phyloP scores from a whole-genome alignment of 2,113 vertebrate genomes.

The Megalops atlanticus region DNA sequence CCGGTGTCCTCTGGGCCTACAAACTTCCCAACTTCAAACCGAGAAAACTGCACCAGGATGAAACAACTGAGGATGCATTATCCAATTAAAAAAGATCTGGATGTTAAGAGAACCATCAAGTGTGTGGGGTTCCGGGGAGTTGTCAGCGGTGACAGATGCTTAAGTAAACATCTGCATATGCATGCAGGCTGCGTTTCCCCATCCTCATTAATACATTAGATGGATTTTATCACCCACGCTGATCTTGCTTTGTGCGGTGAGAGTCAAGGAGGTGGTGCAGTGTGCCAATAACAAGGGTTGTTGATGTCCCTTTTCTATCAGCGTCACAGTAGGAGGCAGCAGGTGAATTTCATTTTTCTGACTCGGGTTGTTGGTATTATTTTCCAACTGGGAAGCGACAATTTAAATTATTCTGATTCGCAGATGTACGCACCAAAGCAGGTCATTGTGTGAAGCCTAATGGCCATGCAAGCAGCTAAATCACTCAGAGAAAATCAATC shows the following conservation, averaged over 20 bases:
- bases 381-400: no score
- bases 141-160: not conserved
- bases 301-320: not conserved
- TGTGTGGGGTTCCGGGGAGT: not conserved
- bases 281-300: not conserved
- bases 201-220: not conserved
- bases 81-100: not conserved
- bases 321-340: not conserved
- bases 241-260: not conserved
- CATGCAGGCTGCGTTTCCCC: not conserved
- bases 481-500: not conserved
- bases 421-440: not conserved
- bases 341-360: not conserved
- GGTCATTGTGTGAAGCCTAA: not conserved
- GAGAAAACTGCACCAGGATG: conserved; percentile 41
- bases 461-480: not conserved
- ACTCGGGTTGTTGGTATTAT: not conserved
- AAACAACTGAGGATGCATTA: conserved; percentile 40
- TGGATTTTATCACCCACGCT: not conserved
- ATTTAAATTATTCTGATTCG: not conserved
- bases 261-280: not conserved
- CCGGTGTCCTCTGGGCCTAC: conserved; percentile 44
- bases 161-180: not conserved
- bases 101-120: not conserved
- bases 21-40: conserved; percentile 52